Evolutionary conservation across 2,797 vertebrate genomes (phyloP).

Genomic region (Sebastes trivittatus): DNA sequence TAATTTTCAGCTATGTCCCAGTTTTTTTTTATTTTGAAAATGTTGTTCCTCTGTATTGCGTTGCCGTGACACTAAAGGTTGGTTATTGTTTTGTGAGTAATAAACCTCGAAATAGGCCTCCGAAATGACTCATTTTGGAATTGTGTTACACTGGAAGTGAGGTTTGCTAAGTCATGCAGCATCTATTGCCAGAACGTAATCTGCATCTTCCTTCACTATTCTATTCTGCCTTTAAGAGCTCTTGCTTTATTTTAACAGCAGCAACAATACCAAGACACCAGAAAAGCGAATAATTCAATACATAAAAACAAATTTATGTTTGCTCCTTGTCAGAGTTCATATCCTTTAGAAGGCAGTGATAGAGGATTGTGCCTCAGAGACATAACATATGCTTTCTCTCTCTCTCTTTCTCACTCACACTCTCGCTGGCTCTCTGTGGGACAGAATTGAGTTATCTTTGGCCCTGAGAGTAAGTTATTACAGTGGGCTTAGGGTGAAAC

Average conservation of each 20-base stretch:
- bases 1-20: slow-evolving; percentile 58
- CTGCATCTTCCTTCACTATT: neutral
- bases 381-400: slow-evolving; percentile 89
- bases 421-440: slow-evolving; percentile 70
- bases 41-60: slow-evolving; percentile 65
- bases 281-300: slow-evolving; percentile 89
- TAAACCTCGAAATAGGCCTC: slow-evolving; percentile 4
- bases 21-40: slow-evolving; percentile 27
- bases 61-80: slow-evolving; percentile 41
- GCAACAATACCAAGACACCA: slow-evolving; percentile 9
- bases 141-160: neutral
- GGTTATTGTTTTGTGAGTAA: slow-evolving; percentile 43
- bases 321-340: slow-evolving; percentile 93
- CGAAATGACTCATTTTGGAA: slow-evolving; percentile 7
- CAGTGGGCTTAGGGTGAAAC: slow-evolving; percentile 92
- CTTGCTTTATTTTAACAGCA: slow-evolving; percentile 21
- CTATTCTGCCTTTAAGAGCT: slow-evolving; percentile 4
- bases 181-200: neutral
- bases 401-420: slow-evolving; percentile 50
- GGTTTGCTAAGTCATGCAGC: slow-evolving; percentile 9
- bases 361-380: slow-evolving; percentile 93
- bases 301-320: slow-evolving; percentile 95
- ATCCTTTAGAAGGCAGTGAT: slow-evolving; percentile 89
- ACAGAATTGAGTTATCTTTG: slow-evolving; percentile 98
- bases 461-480: slow-evolving; percentile 98